These are phyloP conservation scores for Tholera decimalis DNA, from an alignment of 2,888 invertebrate genomes.

Conservation along the genomic window DNA sequence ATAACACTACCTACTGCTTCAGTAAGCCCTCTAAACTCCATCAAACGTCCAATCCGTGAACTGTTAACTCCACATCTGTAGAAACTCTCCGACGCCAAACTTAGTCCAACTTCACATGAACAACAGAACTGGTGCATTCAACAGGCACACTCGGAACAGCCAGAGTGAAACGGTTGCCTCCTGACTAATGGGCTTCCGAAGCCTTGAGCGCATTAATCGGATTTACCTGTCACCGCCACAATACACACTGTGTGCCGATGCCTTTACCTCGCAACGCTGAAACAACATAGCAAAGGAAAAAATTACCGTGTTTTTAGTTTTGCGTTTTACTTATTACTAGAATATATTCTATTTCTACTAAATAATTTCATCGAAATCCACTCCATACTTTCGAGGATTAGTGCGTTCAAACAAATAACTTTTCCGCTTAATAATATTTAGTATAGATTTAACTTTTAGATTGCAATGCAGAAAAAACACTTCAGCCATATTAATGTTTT, in stretches of 20 bases:
- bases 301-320: no score
- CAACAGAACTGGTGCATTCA: constrained; percentile 32
- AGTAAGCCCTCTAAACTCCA: constrained; percentile 16
- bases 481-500: no score
- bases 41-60: constrained; percentile 4
- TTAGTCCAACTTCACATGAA: constrained; percentile 6
- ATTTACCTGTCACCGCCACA: constrained; percentile 33
- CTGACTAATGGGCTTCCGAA: constrained; percentile 27
- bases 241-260: neutral
- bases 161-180: constrained; percentile 22
- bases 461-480: no score
- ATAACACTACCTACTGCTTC: neutral
- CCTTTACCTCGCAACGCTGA: constrained; percentile 15
- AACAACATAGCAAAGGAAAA: no score
- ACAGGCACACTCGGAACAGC: constrained; percentile 39
- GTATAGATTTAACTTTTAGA: no score
- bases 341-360: no score
- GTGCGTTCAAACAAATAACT: no score
- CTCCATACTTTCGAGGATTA: no score
- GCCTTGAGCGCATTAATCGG: constrained; percentile 17
- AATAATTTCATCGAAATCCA: no score
- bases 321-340: no score
- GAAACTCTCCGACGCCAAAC: constrained; percentile 32
- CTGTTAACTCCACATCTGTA: constrained; percentile 9
- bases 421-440: no score